Percentiles rank a stretch among this genome's conserved stretches.
These are phyloP conservation scores for Nycticorax nycticorax DNA, from an alignment of 2,113 vertebrate genomes.

Conservation along the genomic window DNA sequence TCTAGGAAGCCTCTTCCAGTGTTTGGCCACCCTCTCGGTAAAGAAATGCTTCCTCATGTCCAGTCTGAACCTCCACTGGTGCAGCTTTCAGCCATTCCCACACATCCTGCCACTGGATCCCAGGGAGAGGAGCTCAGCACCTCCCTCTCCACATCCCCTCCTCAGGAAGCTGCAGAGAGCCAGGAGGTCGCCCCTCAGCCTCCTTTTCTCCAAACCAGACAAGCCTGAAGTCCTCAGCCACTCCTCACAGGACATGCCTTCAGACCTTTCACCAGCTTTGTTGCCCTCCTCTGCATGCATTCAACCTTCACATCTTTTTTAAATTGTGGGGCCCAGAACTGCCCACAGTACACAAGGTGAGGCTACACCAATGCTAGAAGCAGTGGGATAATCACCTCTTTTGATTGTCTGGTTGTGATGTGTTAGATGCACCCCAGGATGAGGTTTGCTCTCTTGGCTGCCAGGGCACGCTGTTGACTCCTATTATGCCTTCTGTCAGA, in stretches of 20 bases:
- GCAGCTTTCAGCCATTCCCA: not conserved
- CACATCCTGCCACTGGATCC: fast-evolving
- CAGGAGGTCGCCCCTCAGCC: fast-evolving
- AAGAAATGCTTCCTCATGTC: not conserved
- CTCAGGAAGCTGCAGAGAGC: not conserved
- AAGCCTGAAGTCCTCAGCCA: not conserved
- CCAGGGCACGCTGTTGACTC: not conserved
- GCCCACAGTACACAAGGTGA: not conserved
- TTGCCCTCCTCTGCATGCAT: not conserved
- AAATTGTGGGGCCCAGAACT: not conserved
- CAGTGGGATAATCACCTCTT: fast-evolving
- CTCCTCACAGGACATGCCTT: not conserved
- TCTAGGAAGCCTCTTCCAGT: not conserved
- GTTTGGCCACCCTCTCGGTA: not conserved
- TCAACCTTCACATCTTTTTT: not conserved
- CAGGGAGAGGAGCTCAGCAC: not conserved
- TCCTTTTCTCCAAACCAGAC: not conserved
- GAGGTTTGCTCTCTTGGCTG: fast-evolving
- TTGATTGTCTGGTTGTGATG: not conserved
- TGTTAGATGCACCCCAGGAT: not conserved
- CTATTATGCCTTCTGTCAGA: not conserved
- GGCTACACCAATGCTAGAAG: fast-evolving
- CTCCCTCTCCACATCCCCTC: not conserved
- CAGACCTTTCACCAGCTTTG: not conserved
- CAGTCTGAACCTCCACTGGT: not conserved